Conservation (phyloP, 2,888 invertebrate genomes). For the Andrena dorsata region DNA sequence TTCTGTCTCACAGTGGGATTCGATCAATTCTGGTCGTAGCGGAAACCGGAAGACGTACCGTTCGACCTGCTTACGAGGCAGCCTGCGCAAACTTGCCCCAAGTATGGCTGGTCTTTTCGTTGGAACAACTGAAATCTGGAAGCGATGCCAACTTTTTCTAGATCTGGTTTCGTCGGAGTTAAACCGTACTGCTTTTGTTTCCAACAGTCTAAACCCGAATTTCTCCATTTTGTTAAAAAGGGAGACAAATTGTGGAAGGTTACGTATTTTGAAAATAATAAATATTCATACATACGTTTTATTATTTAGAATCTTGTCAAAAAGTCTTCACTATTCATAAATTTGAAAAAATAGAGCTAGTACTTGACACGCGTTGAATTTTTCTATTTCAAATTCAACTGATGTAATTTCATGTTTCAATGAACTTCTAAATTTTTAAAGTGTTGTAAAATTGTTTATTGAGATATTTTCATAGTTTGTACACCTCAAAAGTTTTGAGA, state of each 20-base stretch:
- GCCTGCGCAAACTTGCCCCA: slow-evolving; percentile 53
- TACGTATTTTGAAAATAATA: not conserved
- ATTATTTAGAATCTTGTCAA: not conserved
- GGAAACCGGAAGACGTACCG: slow-evolving; percentile 77
- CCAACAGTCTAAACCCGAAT: not conserved
- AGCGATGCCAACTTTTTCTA: slow-evolving; percentile 78
- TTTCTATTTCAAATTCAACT: too few relatives aligned
- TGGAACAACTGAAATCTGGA: slow-evolving; percentile 77
- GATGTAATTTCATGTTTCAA: too few relatives aligned
- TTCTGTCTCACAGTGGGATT: slow-evolving; percentile 62
- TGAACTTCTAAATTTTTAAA: too few relatives aligned
- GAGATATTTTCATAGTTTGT: too few relatives aligned
- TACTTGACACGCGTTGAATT: too few relatives aligned
- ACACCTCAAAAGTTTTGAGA: too few relatives aligned
- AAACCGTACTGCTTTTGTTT: not conserved
- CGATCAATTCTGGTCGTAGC: slow-evolving; percentile 74
- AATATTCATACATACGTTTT: not conserved
- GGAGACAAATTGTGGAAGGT: not conserved
- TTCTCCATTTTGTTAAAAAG: not conserved
- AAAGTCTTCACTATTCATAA: not conserved
- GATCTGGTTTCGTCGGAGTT: not conserved
- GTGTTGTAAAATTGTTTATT: too few relatives aligned
- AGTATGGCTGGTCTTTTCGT: slow-evolving; percentile 32
- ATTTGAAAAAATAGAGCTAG: not conserved
- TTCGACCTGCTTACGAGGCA: slow-evolving; percentile 78